Conservation (phyloP, 2,888 invertebrate species). For the Agonum fuliginosum region DNA sequence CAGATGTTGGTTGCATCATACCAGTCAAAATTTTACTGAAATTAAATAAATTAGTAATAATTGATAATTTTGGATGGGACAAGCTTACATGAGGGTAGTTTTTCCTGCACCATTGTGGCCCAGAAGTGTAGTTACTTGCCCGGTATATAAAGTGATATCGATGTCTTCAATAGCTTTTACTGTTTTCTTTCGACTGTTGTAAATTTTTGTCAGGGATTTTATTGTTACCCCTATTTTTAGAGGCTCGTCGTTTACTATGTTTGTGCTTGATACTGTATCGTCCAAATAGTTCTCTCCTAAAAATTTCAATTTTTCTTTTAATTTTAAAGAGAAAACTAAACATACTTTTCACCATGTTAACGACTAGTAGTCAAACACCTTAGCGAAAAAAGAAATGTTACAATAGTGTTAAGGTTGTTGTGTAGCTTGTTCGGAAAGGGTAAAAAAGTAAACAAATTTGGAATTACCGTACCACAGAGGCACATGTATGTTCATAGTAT, state of each 20-base stretch:
- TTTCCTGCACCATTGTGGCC: slow-evolving; percentile 96
- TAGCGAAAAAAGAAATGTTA: no score
- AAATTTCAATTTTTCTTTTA: no score
- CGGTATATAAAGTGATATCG: slow-evolving; percentile 85
- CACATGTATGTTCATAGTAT: no score
- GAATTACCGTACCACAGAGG: no score
- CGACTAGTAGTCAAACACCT: no score
- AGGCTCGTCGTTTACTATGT: slow-evolving; percentile 59
- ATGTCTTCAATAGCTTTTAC: slow-evolving; percentile 82
- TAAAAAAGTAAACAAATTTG: no score
- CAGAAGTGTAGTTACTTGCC: slow-evolving; percentile 89
- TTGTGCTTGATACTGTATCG: slow-evolving; percentile 45
- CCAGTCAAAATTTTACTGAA: slow-evolving; percentile 85
- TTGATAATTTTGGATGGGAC: slow-evolving; percentile 63
- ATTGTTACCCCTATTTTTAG: slow-evolving; percentile 84
- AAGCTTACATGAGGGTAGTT: slow-evolving; percentile 90
- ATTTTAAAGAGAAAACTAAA: no score
- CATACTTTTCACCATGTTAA: no score
- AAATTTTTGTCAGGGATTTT: slow-evolving; percentile 82
- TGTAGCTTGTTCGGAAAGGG: no score
- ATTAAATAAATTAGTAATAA: slow-evolving; percentile 38
- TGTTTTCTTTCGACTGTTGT: slow-evolving; percentile 74
- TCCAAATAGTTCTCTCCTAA: slow-evolving; percentile 52
- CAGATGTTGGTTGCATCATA: slow-evolving; percentile 84
- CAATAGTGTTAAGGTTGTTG: no score